These are phyloP conservation scores for Pantherophis vulpinus DNA, from an alignment of 2,797 vertebrate species.

Conservation along the genomic window DNA sequence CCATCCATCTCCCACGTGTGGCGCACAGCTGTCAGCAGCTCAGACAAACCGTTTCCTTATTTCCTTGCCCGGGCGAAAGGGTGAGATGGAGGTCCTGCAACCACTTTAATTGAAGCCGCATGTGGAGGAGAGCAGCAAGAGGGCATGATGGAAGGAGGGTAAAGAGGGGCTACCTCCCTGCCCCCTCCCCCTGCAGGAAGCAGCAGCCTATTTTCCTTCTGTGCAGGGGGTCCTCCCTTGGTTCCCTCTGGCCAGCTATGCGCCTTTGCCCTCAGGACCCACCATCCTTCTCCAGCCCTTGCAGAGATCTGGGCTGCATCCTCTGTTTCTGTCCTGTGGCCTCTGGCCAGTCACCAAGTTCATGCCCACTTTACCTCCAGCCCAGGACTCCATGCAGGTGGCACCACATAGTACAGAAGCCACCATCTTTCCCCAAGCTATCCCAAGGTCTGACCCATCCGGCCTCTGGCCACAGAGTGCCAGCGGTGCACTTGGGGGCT, in stretches of 20 bases:
- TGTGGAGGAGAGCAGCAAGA: conserved; percentile 41
- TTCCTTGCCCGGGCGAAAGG: conserved; percentile 70
- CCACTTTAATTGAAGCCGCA: conserved; percentile 70
- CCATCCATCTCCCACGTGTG: conserved; percentile 83
- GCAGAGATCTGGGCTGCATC: not conserved
- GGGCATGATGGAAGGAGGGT: not conserved
- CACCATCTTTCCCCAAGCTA: not conserved
- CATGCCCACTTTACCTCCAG: not conserved
- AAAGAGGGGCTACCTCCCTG: not conserved
- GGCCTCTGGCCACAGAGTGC: not conserved
- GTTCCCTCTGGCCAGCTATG: not conserved
- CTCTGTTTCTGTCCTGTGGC: not conserved
- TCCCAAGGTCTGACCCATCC: not conserved
- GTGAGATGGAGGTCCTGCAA: conserved; percentile 51
- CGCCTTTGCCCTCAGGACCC: not conserved
- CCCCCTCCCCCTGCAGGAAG: not conserved
- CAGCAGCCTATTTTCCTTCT: no score
- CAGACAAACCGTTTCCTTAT: conserved; percentile 87
- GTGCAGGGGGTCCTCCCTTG: not conserved
- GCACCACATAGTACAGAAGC: not conserved
- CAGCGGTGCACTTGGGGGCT: not conserved
- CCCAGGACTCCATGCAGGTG: not conserved
- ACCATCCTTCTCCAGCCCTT: not conserved
- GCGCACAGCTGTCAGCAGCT: conserved; percentile 80
- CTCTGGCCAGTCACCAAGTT: not conserved